Percentiles rank a stretch among this genome's conserved stretches.
These are phyloP conservation scores for Arctocebus calabarensis DNA, from an alignment of 2,797 vertebrate genomes.

Conservation along the genomic window DNA sequence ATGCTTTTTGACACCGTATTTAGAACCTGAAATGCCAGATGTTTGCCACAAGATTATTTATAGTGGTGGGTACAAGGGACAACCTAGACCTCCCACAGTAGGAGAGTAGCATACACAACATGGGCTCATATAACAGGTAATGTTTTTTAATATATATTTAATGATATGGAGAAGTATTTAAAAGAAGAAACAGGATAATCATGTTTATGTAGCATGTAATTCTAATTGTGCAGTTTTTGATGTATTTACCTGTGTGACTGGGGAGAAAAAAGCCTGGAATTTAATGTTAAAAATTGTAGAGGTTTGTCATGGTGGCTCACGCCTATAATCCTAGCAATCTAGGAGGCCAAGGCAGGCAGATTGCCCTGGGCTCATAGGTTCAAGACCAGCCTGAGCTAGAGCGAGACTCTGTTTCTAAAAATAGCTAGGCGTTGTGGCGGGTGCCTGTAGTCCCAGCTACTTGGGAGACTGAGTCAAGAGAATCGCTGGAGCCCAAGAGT, in stretches of 20 bases:
- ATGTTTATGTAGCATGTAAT: slow-evolving; percentile 10
- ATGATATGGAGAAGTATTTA: slow-evolving; percentile 12
- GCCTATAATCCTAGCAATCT: no score
- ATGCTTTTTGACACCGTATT: not conserved
- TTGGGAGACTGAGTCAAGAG: no score
- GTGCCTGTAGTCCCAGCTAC: no score
- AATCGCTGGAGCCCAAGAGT: no score
- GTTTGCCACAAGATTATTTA: not conserved
- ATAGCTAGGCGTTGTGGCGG: no score
- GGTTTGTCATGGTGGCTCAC: no score
- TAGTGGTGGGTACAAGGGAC: not conserved
- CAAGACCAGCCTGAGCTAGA: no score
- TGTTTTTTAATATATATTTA: slow-evolving; percentile 14
- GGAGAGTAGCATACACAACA: not conserved
- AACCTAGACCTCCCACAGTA: not conserved
- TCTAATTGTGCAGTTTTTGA: slow-evolving; percentile 44
- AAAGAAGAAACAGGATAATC: slow-evolving; percentile 49
- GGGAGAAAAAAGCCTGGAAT: not conserved
- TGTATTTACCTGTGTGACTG: not conserved
- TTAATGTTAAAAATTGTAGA: slow-evolving; percentile 8
- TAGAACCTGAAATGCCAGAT: not conserved
- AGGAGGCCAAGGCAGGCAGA: no score
- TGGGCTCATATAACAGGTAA: not conserved
- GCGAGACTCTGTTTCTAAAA: no score
- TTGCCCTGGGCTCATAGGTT: no score